A percentile compares a stretch with the other conserved stretches of the same genome.
These are phyloP conservation scores for Drosophila affinis DNA, from an alignment of 2,888 invertebrate species.

Conservation along the genomic window DNA sequence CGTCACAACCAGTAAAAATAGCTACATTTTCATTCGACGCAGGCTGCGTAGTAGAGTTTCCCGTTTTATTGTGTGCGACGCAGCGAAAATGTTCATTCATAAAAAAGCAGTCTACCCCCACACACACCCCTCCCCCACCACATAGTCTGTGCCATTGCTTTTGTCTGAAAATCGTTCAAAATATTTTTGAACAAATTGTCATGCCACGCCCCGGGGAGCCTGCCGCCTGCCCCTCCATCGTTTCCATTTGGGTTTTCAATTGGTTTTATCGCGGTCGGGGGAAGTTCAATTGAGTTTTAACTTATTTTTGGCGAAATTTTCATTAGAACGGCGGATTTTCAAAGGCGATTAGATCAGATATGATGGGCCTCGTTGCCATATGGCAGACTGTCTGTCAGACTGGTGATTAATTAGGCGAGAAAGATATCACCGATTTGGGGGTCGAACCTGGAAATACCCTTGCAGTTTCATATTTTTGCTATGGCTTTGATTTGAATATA, in stretches of 20 bases:
- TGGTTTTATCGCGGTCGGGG: background rate
- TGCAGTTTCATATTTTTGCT: background rate
- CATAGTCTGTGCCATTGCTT: background rate
- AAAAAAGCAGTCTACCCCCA: constrained; percentile 44
- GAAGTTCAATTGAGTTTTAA: background rate
- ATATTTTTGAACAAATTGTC: background rate
- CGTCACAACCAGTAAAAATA: background rate
- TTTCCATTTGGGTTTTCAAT: background rate
- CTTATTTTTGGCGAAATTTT: background rate
- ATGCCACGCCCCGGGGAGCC: background rate
- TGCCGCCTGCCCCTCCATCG: background rate
- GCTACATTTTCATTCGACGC: background rate
- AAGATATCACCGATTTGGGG: background rate
- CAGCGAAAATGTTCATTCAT: constrained; percentile 58
- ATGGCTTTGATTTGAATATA: too few relatives aligned
- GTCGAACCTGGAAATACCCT: background rate
- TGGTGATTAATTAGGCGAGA: background rate
- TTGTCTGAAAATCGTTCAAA: background rate
- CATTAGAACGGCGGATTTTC: background rate
- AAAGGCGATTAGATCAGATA: background rate
- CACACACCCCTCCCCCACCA: constrained; percentile 4
- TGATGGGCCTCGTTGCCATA: background rate
- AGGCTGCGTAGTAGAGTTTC: constrained; percentile 35
- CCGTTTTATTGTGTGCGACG: constrained; percentile 17
- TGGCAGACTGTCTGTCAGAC: background rate